Conservation (phyloP, 2,888 invertebrate species). For the Clistopyga incitator region DNA sequence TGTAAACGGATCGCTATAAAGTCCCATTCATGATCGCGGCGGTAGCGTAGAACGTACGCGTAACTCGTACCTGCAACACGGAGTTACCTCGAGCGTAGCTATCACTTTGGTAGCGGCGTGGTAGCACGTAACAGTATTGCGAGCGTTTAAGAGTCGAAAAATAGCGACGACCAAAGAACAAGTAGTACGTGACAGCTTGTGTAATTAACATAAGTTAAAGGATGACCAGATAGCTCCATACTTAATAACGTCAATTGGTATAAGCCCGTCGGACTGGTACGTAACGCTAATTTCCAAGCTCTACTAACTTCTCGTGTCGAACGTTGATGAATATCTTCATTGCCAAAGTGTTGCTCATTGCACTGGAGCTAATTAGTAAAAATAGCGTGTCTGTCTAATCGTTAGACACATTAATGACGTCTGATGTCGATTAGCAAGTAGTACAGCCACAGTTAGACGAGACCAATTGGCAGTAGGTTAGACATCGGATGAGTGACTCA, state of each 20-base stretch:
- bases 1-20: constrained; percentile 74
- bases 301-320: constrained; percentile 46
- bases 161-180: constrained; percentile 32
- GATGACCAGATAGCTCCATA: constrained; percentile 8
- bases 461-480: constrained; percentile 29
- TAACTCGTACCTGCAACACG: constrained; percentile 16
- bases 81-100: constrained; percentile 65
- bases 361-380: not conserved
- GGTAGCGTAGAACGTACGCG: constrained; percentile 65
- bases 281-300: constrained; percentile 48
- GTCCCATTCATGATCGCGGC: constrained; percentile 79
- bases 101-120: constrained; percentile 61
- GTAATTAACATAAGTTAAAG: not conserved
- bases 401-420: not conserved
- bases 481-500: not conserved
- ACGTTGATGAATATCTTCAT: constrained; percentile 21
- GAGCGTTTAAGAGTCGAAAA: constrained; percentile 17
- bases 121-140: constrained; percentile 14
- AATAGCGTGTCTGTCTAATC: not conserved
- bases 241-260: constrained; percentile 16
- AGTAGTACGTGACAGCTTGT: constrained; percentile 52
- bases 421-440: constrained; percentile 28
- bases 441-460: constrained; percentile 4
- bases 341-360: not conserved
- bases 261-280: constrained; percentile 28